Percentiles rank a stretch among this genome's conserved stretches.
These are phyloP conservation scores for Stichopus horrens DNA, from an alignment of 53 echinoderm and acorn worm species.

Conservation along the genomic window DNA sequence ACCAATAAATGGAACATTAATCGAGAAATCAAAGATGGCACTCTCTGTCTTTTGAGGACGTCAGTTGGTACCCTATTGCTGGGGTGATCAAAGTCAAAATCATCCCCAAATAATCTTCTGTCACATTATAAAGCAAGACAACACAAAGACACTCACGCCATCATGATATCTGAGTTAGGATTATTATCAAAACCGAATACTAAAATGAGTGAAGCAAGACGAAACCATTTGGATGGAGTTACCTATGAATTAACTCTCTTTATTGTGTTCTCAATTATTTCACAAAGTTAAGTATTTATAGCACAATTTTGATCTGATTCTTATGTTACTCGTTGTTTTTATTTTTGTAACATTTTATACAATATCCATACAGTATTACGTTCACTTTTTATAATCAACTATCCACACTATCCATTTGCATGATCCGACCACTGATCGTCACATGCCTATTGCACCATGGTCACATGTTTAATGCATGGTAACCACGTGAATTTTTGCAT, in stretches of 20 bases:
- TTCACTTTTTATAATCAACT: not conserved
- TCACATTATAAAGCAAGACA: too few species aligned
- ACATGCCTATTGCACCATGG: conserved; percentile 39
- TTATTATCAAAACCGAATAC: not conserved
- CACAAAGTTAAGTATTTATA: conserved; percentile 46
- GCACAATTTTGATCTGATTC: conserved; percentile 31
- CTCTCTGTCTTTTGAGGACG: too few species aligned
- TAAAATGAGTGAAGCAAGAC: not conserved
- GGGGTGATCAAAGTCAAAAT: too few species aligned
- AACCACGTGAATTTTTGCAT: not conserved
- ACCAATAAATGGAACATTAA: too few species aligned
- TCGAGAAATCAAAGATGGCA: too few species aligned
- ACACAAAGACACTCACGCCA: too few species aligned
- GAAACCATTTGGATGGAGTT: conserved; percentile 6
- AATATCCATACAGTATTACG: conserved; percentile 34
- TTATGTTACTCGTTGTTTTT: not conserved
- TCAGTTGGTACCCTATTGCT: too few species aligned
- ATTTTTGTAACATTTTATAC: conserved; percentile 16
- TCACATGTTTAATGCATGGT: conserved; percentile 31
- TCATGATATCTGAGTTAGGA: not conserved
- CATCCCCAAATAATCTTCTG: too few species aligned
- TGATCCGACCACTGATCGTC: conserved; percentile 13
- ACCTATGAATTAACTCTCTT: conserved; percentile 34
- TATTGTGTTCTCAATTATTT: conserved; percentile 13
- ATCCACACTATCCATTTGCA: conserved; percentile 3